Evolutionary conservation across 2,888 invertebrate species (phyloP), one percentile per base, ranked within the genome.

Genomic region (Petrolisthes cinctipes): DNA sequence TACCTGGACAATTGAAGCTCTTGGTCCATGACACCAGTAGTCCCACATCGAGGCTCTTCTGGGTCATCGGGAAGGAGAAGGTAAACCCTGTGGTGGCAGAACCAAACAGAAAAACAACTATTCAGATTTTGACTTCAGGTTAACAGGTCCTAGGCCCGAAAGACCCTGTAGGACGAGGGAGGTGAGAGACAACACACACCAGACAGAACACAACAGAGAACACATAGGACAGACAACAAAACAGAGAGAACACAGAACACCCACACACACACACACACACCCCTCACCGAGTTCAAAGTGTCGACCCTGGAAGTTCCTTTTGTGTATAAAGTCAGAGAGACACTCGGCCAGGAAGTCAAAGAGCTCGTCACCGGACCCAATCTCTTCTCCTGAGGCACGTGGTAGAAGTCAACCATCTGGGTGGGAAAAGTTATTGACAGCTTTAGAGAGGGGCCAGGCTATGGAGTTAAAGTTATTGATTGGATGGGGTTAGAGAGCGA

Each of bases 1-100:
- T 95, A 89, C 95, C 95, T 51, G 95, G 94, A 92, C 96, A 96
- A 91, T 95, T 95, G 93, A 96, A 97, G 89, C 95, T 95, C 93
- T 97, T 97, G 0, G 97, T 97, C 97, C 97, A 97, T n/a, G 96
- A 95, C 20, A 95, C 95, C 91, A 97, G 94, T 91, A 95, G 94
- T n/a, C 96, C 96, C 11, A 94, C 94, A 90, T 95, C 95, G 89
- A 97, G 93, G 76, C 95, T 95, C 92, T 95, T 95, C 92, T 96
- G 97, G 91, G 94, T 94, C 95, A 96, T 96, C 6, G 97, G 97
- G 93, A 97, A 97, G 57, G 97, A 97, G 93, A 97, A 97, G 2
- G 96, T 96, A 93, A 97, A 97, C 7, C 96, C 96, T 95, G 93
- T n/a, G 91, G 91, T 37, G 37, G 37, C 37, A 37, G 37, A 37